phyloP scores from a whole-genome alignment of 2,797 vertebrate species.

The Enteromius fasciolatus region DNA sequence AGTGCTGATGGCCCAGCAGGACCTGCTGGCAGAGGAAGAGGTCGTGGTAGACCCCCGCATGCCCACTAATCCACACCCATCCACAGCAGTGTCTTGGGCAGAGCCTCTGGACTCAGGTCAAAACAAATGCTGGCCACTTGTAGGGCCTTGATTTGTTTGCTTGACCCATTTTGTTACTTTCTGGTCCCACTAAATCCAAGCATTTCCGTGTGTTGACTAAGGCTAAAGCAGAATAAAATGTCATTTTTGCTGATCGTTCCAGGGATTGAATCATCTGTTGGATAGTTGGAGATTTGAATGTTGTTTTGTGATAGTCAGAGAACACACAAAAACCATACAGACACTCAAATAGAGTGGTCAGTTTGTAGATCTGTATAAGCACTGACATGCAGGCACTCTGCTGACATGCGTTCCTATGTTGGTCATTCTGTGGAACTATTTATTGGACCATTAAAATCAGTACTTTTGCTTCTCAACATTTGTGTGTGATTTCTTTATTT shows the following conservation, averaged over 20 bases:
- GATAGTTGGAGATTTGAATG: constrained; percentile 21
- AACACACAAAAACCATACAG: constrained; percentile 30
- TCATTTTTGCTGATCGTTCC: neutral
- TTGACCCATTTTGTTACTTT: constrained; percentile 31
- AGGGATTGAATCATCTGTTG: constrained; percentile 11
- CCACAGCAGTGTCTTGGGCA: constrained; percentile 51
- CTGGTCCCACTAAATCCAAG: constrained; percentile 18
- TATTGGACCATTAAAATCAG: constrained; percentile 78
- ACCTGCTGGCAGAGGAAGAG: constrained; percentile 77
- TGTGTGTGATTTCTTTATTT: neutral
- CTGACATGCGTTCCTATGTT: constrained; percentile 59
- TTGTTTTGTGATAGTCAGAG: constrained; percentile 48
- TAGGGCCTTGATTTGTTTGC: constrained; percentile 36
- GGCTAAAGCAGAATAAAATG: constrained; percentile 29
- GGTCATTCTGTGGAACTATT: constrained; percentile 74
- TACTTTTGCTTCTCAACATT: constrained; percentile 71
- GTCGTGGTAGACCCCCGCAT: constrained; percentile 81
- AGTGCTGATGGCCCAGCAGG: constrained; percentile 74
- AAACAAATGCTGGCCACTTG: constrained; percentile 25
- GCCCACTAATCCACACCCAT: constrained; percentile 72
- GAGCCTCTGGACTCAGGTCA: constrained; percentile 46
- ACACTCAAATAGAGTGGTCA: neutral
- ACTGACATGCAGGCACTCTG: constrained; percentile 68
- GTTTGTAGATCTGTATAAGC: constrained; percentile 66
- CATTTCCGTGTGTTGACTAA: constrained; percentile 25